Conservation (phyloP, 2,113 vertebrate species). For the Paramormyrops kingsleyae region DNA sequence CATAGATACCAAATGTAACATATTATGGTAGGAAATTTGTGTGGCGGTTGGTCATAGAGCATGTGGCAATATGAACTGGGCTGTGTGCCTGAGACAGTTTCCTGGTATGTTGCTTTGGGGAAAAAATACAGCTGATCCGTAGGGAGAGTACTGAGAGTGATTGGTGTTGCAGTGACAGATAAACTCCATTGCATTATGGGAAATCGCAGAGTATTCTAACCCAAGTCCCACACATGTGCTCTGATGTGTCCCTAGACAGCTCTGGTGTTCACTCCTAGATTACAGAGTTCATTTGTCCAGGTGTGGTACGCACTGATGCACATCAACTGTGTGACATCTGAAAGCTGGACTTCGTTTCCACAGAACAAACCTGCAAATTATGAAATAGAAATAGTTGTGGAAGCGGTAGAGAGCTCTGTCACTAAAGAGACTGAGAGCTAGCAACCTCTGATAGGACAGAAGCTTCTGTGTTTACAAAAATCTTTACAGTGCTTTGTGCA, state of each 20-base stretch:
- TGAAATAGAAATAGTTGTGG: not conserved
- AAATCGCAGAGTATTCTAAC: not conserved
- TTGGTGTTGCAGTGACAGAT: not conserved
- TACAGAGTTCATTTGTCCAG: not conserved
- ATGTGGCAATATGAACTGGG: not conserved
- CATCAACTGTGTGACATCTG: not conserved
- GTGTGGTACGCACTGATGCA: not conserved
- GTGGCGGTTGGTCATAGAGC: not conserved
- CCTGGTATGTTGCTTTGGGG: constrained; percentile 3
- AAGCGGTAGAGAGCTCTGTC: constrained; percentile 8
- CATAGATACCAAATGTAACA: not conserved
- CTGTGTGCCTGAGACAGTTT: constrained; percentile 1
- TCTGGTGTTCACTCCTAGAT: not conserved
- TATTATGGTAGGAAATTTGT: not conserved
- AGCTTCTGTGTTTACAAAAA: not conserved
- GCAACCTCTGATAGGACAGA: not conserved
- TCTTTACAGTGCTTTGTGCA: not conserved
- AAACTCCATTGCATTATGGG: not conserved
- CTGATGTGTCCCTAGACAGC: not conserved
- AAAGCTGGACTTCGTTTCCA: not conserved
- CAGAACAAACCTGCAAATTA: constrained; percentile 16
- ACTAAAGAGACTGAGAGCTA: not conserved
- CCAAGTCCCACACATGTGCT: not conserved
- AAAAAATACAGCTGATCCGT: not conserved
- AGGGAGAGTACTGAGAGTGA: not conserved